A percentile compares a stretch with the other conserved stretches of the same genome.
These are phyloP conservation scores for Lutjanus argentimaculatus DNA, from an alignment of 2,797 vertebrate genomes.

Conservation along the genomic window DNA sequence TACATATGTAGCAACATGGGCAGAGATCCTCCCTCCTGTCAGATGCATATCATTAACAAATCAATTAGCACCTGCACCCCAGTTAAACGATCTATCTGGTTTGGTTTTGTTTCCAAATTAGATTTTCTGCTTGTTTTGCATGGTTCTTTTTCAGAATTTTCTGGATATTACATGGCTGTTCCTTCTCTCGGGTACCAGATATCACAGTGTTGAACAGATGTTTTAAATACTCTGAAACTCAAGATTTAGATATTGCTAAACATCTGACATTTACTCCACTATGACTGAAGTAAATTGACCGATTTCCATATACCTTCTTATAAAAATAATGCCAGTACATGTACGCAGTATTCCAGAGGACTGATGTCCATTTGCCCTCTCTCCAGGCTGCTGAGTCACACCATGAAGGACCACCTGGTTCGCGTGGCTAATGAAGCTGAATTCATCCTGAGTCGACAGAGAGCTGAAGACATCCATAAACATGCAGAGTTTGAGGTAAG, in stretches of 20 bases:
- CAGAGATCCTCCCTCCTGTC: constrained; percentile 81
- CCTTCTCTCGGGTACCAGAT: constrained; percentile 18
- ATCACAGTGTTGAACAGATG: constrained; percentile 48
- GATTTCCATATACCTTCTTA: not conserved
- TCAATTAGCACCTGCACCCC: constrained; percentile 82
- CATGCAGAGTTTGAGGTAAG: constrained; percentile 99
- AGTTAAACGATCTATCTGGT: constrained; percentile 52
- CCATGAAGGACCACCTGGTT: constrained; percentile 99
- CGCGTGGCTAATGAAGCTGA: constrained; percentile 98
- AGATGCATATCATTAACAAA: constrained; percentile 89
- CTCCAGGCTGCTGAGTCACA: constrained; percentile 95
- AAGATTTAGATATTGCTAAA: constrained; percentile 17
- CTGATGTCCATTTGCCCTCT: constrained; percentile 55
- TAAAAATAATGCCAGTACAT: not conserved
- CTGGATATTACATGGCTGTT: constrained; percentile 74
- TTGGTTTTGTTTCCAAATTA: constrained; percentile 71
- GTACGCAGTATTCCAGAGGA: not conserved
- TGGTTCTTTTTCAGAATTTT: constrained; percentile 64
- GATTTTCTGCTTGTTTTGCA: constrained; percentile 84
- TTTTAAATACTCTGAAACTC: constrained; percentile 35
- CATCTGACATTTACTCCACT: constrained; percentile 1
- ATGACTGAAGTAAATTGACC: not conserved
- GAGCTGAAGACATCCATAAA: constrained; percentile 97
- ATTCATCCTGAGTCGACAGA: constrained; percentile 97
- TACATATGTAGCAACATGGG: constrained; percentile 81